These are phyloP conservation scores for Bubo blakistoni DNA, from an alignment of 2,113 vertebrate genomes.

Conservation along the genomic window DNA sequence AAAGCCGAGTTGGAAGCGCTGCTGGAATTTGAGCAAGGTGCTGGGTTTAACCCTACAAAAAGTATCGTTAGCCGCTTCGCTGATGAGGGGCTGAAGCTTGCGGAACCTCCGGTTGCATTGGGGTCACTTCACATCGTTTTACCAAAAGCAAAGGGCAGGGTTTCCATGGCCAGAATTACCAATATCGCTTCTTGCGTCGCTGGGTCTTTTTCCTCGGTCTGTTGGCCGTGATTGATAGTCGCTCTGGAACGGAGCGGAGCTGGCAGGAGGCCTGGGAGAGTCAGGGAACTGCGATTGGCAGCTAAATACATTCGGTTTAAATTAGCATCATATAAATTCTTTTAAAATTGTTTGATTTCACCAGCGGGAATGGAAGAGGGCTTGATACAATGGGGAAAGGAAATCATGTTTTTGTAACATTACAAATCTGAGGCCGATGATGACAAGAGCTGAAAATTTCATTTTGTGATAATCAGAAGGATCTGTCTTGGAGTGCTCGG, in stretches of 20 bases:
- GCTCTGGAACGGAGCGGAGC: background rate
- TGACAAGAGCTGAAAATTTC: slow-evolving; percentile 22
- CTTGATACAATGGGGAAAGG: background rate
- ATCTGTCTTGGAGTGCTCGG: background rate
- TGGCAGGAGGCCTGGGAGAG: slow-evolving; percentile 6
- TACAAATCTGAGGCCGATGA: background rate
- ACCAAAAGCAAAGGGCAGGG: background rate
- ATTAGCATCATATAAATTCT: slow-evolving; percentile 45
- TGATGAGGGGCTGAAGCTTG: background rate
- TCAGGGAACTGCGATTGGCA: background rate
- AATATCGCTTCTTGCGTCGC: accelerated
- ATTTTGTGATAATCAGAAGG: slow-evolving; percentile 13
- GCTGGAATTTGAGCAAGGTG: accelerated
- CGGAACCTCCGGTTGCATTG: accelerated
- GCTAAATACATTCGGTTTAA: background rate
- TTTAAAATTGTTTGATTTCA: slow-evolving; percentile 39
- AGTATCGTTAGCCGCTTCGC: accelerated
- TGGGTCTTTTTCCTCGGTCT: background rate
- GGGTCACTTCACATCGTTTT: background rate
- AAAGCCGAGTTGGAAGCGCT: accelerated
- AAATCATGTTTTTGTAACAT: slow-evolving; percentile 24
- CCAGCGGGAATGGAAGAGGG: background rate
- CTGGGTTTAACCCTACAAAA: background rate
- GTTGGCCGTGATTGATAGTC: background rate
- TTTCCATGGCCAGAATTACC: background rate